phyloP scores from a whole-genome alignment of 2,888 invertebrate genomes.

The Acanthosoma haemorrhoidale region DNA sequence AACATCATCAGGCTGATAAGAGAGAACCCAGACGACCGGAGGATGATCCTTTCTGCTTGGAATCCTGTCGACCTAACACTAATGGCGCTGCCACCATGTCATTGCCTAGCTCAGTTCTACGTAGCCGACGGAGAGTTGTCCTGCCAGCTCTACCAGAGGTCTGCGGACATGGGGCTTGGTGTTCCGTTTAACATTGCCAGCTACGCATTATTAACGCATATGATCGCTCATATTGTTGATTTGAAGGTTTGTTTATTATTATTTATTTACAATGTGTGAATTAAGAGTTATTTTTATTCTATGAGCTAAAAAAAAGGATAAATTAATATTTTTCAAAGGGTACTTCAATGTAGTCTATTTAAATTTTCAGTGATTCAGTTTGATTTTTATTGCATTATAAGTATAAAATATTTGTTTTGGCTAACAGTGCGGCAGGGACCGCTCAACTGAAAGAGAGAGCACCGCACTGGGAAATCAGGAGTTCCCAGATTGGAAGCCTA shows the following conservation, averaged over 20 bases:
- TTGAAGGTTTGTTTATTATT: constrained; percentile 65
- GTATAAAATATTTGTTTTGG: too few species aligned
- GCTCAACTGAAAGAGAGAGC: too few species aligned
- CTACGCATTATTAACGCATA: constrained; percentile 85
- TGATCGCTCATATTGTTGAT: constrained; percentile 93
- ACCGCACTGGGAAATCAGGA: too few species aligned
- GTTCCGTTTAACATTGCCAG: constrained; percentile 98
- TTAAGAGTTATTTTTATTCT: too few species aligned
- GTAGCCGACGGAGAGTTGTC: constrained; percentile 78
- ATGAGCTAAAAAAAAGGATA: too few species aligned
- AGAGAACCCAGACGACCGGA: constrained; percentile 75
- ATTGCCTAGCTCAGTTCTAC: constrained; percentile 91
- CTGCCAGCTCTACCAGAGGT: constrained; percentile 90
- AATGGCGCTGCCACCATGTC: constrained; percentile 97
- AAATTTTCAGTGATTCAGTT: neutral
- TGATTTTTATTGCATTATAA: too few species aligned
- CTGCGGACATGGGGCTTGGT: constrained; percentile 97
- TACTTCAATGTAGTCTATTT: neutral
- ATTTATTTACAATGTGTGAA: too few species aligned
- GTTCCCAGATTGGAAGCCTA: too few species aligned
- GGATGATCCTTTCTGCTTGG: constrained; percentile 93
- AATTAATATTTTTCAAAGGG: too few species aligned
- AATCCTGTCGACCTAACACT: constrained; percentile 78
- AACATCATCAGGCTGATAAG: constrained; percentile 74
- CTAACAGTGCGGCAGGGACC: too few species aligned